These are phyloP conservation scores for Calvadosia cruxmelitensis DNA, from an alignment of 30 jellyfish, hydroid and myxozoan genomes.

Conservation along the genomic window DNA sequence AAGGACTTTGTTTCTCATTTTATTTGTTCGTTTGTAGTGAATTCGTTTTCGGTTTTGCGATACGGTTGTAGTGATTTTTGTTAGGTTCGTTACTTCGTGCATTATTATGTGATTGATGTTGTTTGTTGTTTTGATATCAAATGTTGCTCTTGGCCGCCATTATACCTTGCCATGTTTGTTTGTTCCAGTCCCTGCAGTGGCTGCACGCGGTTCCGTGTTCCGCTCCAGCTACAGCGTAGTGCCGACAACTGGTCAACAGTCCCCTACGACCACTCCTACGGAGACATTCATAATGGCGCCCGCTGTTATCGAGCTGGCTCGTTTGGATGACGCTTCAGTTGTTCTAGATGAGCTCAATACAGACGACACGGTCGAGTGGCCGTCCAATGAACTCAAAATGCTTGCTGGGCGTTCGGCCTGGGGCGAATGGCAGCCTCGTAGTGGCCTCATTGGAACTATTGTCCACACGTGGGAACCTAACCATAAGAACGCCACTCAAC, in stretches of 20 bases:
- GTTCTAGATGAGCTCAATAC: constrained; percentile 31
- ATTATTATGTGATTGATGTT: not conserved
- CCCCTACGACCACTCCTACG: constrained; percentile 47
- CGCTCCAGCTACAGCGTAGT: not conserved
- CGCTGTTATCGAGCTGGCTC: constrained; percentile 30
- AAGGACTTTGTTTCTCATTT: too few relatives aligned
- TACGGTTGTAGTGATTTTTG: too few relatives aligned
- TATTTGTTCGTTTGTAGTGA: too few relatives aligned
- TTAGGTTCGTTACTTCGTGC: not conserved
- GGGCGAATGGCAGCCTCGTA: constrained; percentile 52
- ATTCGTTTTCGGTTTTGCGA: too few relatives aligned
- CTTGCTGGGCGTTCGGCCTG: constrained; percentile 23
- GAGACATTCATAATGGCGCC: constrained; percentile 9
- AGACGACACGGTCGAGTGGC: constrained; percentile 52
- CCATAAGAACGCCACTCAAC: constrained; percentile 29
- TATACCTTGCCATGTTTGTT: too few relatives aligned
- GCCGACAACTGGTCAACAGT: not conserved
- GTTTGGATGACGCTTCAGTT: constrained; percentile 29
- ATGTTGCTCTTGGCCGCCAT: too few relatives aligned
- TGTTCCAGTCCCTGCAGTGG: not conserved
- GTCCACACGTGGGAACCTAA: constrained; percentile 53
- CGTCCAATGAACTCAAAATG: constrained; percentile 41
- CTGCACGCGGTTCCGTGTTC: not conserved
- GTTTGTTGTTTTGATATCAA: too few relatives aligned
- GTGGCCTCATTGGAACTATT: constrained; percentile 48